These are phyloP conservation scores for Drosophila borealis DNA, from an alignment of 2,888 invertebrate genomes.

Conservation along the genomic window DNA sequence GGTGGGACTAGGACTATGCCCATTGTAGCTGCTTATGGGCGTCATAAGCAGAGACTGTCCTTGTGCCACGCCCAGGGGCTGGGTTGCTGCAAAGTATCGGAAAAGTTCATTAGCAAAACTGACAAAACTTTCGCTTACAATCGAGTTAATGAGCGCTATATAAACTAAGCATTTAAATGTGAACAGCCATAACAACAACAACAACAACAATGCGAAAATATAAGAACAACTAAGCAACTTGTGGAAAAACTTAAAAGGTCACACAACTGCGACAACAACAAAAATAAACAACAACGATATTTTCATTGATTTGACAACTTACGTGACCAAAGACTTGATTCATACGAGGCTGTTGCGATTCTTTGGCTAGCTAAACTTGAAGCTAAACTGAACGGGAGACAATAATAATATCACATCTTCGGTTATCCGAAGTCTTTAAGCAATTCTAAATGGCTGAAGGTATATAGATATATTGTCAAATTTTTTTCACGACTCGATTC, in stretches of 20 bases:
- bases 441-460: slow-evolving; percentile 23
- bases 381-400: slow-evolving; percentile 13
- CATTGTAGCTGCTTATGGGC: slow-evolving; percentile 26
- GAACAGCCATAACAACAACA: slow-evolving; percentile 9
- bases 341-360: not conserved
- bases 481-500: no score
- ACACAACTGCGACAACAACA: slow-evolving; percentile 35
- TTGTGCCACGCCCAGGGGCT: slow-evolving; percentile 22
- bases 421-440: slow-evolving; percentile 39
- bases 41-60: slow-evolving; percentile 8
- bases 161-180: slow-evolving; percentile 32
- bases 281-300: slow-evolving; percentile 23
- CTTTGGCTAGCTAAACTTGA: slow-evolving; percentile 20
- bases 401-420: slow-evolving; percentile 24
- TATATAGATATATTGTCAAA: not conserved
- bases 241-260: slow-evolving; percentile 51
- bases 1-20: slow-evolving; percentile 39
- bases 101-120: slow-evolving; percentile 42
- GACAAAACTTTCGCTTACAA: slow-evolving; percentile 30
- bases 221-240: slow-evolving; percentile 27
- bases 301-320: slow-evolving; percentile 35
- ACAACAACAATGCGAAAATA: slow-evolving; percentile 11
- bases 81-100: slow-evolving; percentile 42
- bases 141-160: slow-evolving; percentile 43
- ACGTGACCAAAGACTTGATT: slow-evolving; percentile 27